phyloP scores from a whole-genome alignment of 1,140 invertebrate genomes.

The Drosophila asahinai region DNA sequence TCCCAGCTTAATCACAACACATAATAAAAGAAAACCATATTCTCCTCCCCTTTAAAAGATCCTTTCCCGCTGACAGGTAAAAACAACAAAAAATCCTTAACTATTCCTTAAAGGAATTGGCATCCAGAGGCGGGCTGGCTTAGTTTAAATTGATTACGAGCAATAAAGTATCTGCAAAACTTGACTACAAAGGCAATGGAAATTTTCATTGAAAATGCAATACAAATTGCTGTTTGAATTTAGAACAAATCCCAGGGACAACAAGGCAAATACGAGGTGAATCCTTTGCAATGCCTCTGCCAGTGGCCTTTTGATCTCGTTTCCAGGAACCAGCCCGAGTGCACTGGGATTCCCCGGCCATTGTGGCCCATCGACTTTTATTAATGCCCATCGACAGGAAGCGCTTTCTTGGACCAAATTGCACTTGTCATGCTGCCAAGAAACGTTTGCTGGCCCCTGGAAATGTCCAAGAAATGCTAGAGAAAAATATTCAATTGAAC shows the following conservation, averaged over 20 bases:
- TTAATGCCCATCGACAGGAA: constrained; percentile 65
- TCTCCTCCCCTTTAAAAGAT: neutral
- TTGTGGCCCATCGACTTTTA: constrained; percentile 44
- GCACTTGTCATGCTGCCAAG: constrained; percentile 70
- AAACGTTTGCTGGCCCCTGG: neutral
- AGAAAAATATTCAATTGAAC: constrained; percentile 27
- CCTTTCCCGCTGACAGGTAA: neutral
- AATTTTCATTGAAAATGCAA: constrained; percentile 23
- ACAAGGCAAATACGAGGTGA: constrained; percentile 3
- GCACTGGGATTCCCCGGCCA: constrained; percentile 9
- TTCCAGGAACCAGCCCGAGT: constrained; percentile 17
- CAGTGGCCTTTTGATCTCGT: constrained; percentile 14
- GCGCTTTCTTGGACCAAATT: constrained; percentile 70
- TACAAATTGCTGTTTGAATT: constrained; percentile 26
- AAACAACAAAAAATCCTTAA: too few species aligned
- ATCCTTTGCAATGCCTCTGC: neutral
- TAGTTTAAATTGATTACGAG: constrained; percentile 19
- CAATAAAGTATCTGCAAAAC: constrained; percentile 22
- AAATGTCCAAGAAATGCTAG: constrained; percentile 5
- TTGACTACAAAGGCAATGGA: constrained; percentile 25
- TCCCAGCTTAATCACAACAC: neutral
- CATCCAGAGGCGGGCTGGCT: neutral
- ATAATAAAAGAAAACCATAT: neutral
- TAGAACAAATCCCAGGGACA: constrained; percentile 28
- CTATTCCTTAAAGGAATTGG: neutral